Evolutionary conservation across 2,113 vertebrate genomes (phyloP), one percentile per base, ranked within the genome.

Genomic region (Beaufortia kweichowensis): DNA sequence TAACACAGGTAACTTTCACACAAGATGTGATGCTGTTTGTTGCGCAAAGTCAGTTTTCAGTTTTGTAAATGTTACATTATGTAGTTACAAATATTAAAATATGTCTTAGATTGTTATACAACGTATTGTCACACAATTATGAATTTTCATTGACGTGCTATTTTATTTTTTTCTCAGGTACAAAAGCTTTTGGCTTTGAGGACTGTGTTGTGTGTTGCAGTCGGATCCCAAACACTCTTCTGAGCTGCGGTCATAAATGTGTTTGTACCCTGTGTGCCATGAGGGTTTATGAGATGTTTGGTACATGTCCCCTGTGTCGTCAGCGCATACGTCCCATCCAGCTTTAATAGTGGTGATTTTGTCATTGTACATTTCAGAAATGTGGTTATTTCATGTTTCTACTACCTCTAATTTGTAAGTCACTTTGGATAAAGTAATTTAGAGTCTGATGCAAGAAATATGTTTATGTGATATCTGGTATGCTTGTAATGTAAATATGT

Each of bases 271-370:
- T 0, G 0, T 93, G 91, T 41, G 2, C 9, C 1, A 0, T 1
- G 14, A 87, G 21, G 56, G 31, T 91, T 64, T 0, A 71, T 6
- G 1, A 9, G 5, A 23, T 78, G 12, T 87, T 91, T 39, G 87
- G 86, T 26, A 85, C 24, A 2, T 92, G 92, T 23, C 91, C 91
- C 0, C 82, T 93, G 39, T 93, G 92, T 79, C 85, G 90, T 12
- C 53, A 74, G 0, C 0, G 1, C 0, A 83, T 91, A 46, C 1
- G 17, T 14, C 35, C 48, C 10, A 7, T 8, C 46, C 14, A 33
- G 26, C 17, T 7, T 9, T 17, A 26, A 12, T 29, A 39, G 28
- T 26, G 73, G 29, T 15, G 8, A 9, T 43, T 24, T 33, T 28
- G 21, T 41, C 56, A n/a, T 53, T 29, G 19, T 2, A 31, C 65